Conservation (phyloP, 2,888 invertebrate genomes). For the Bellardia pandia region DNA sequence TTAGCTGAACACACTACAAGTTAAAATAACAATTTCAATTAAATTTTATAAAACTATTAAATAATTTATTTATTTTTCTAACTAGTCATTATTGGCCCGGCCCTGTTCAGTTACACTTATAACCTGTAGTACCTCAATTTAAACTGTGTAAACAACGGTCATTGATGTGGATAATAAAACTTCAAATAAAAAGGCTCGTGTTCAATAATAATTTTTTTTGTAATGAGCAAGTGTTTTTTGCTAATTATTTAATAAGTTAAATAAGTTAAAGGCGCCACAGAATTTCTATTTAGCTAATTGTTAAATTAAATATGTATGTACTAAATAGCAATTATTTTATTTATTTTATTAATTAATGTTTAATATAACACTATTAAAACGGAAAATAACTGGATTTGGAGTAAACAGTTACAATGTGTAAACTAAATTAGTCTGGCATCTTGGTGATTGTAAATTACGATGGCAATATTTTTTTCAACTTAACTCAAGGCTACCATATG, state of each 20-base stretch:
- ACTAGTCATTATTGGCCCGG: not conserved
- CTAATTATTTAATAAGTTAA: not conserved
- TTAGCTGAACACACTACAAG: not conserved
- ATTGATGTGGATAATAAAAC: not conserved
- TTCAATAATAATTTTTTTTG: slow-evolving; percentile 1
- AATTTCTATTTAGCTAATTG: not conserved
- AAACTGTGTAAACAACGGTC: not conserved
- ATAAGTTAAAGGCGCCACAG: not conserved
- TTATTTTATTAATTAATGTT: too few species aligned
- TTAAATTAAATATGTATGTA: too few species aligned
- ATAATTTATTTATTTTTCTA: not conserved
- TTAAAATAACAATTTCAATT: not conserved
- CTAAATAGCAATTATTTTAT: too few species aligned
- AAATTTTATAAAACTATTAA: not conserved
- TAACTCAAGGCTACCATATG: too few species aligned
- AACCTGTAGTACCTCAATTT: not conserved
- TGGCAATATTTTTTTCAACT: too few species aligned
- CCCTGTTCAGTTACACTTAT: not conserved
- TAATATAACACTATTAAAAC: too few species aligned
- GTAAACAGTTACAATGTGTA: too few species aligned
- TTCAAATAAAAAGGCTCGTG: slow-evolving; percentile 1
- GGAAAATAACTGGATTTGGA: too few species aligned
- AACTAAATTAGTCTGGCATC: too few species aligned
- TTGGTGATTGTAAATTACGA: too few species aligned
- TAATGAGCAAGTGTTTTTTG: not conserved